Evolutionary conservation across 2,888 invertebrate genomes (phyloP), one percentile per base, ranked within the genome.

Genomic region (Drosophila eohydei): DNA sequence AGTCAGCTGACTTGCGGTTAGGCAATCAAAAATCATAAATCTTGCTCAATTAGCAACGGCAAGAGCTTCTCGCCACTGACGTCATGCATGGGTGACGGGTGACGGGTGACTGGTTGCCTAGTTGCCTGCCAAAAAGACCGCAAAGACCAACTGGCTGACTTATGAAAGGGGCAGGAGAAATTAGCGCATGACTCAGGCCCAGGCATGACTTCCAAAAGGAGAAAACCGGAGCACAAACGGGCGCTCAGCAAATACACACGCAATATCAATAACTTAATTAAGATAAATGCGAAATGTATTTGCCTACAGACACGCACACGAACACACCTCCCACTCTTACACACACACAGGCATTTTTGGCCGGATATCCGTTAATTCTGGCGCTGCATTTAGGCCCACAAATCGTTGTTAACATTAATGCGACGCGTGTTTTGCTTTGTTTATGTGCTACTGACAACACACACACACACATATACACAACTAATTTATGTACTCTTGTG

Each of bases 241-340:
- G 34, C 52, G 51, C 52, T 65, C 51, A 78, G 63, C 76, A 74
- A 74, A 78, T 68, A 75, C 75, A 57, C 73, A 87, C 52, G 77
- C 76, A 73, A 86, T 90, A 88, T 88, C 91, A 90, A 89, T 90
- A 90, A 90, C 86, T 85, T 88, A 90, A 89, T 89, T 90, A 89
- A 90, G 91, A 90, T 83, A 83, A 90, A 90, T 89, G 90, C 59
- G 78, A 69, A 80, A 76, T 73, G 80, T 80, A 88, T 90, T 80
- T 79, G 81, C 81, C 73, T 65, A 36, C 57, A 70, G 65, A 61
- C 54, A 58, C 56, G 71, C 59, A 56, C 54, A 71, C 66, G 60
- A 66, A 65, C 50, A 61, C 61, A 59, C 58, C 61, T 58, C 58
- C 32, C 43, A 41, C 38, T 32, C 28, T 46, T 8, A 34, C 34